Evolutionary conservation across 2,888 invertebrate genomes (phyloP).

Genomic region (Rhagonycha fulva): DNA sequence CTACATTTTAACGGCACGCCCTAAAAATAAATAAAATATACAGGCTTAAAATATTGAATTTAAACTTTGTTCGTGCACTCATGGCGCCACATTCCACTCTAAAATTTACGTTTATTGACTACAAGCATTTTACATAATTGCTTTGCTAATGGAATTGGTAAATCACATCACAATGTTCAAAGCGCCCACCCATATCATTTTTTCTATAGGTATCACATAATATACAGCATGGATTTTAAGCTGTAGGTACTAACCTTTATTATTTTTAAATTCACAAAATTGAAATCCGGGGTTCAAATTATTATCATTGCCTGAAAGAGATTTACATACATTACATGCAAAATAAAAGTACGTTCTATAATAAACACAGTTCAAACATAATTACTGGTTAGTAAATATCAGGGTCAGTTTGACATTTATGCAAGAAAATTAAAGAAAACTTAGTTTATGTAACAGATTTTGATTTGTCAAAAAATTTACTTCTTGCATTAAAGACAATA

Average conservation of each 20-base stretch:
- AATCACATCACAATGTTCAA: constrained; percentile 37
- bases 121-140: constrained; percentile 46
- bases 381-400: too few relatives aligned
- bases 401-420: too few relatives aligned
- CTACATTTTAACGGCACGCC: constrained; percentile 22
- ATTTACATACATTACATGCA: too few relatives aligned
- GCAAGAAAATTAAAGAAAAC: too few relatives aligned
- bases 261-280: background rate
- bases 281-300: background rate
- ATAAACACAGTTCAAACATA: too few relatives aligned
- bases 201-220: background rate
- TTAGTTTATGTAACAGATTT: too few relatives aligned
- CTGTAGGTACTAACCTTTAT: background rate
- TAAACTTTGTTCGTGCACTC: constrained; percentile 25
- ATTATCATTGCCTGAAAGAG: too few relatives aligned
- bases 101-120: constrained; percentile 45
- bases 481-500: too few relatives aligned
- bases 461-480: too few relatives aligned
- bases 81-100: constrained; percentile 24
- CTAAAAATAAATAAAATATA: constrained; percentile 26
- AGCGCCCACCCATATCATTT: constrained; percentile 4
- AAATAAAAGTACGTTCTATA: too few relatives aligned
- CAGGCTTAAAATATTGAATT: constrained; percentile 26
- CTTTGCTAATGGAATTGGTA: constrained; percentile 44
- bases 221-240: background rate